Percentiles rank a stretch among this genome's conserved stretches.
These are phyloP conservation scores for Eupsittula cactorum DNA, from an alignment of 2,113 vertebrate species.

Conservation along the genomic window DNA sequence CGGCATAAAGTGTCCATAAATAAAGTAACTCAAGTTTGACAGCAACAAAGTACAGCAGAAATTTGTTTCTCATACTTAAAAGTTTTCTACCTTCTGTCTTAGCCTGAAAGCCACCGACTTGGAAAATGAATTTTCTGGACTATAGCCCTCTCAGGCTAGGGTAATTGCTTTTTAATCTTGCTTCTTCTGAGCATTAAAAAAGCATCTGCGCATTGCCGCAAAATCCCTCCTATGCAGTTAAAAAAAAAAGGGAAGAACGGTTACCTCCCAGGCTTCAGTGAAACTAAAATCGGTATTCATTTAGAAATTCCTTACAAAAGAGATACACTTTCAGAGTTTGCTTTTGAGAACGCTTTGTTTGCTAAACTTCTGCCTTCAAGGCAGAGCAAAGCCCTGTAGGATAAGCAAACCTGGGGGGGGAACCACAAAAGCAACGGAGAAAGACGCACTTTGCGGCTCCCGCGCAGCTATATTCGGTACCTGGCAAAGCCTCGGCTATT, in stretches of 20 bases:
- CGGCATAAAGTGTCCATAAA: not conserved
- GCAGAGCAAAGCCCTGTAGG: not conserved
- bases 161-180: not conserved
- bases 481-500: not conserved
- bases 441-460: not conserved
- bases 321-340: not conserved
- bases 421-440: not conserved
- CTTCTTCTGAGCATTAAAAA: not conserved
- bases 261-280: not conserved
- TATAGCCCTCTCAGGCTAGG: not conserved
- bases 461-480: fast-evolving
- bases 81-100: not conserved
- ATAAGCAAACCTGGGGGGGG: not conserved
- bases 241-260: not conserved
- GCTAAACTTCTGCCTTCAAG: not conserved
- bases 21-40: not conserved
- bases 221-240: not conserved
- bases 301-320: not conserved
- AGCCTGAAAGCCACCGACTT: not conserved
- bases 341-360: fast-evolving
- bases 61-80: not conserved
- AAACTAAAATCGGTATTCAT: fast-evolving
- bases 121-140: not conserved
- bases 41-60: not conserved
- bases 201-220: not conserved